Conservation (phyloP, 2,888 invertebrate genomes). For the Acanthosepion lycidas region DNA sequence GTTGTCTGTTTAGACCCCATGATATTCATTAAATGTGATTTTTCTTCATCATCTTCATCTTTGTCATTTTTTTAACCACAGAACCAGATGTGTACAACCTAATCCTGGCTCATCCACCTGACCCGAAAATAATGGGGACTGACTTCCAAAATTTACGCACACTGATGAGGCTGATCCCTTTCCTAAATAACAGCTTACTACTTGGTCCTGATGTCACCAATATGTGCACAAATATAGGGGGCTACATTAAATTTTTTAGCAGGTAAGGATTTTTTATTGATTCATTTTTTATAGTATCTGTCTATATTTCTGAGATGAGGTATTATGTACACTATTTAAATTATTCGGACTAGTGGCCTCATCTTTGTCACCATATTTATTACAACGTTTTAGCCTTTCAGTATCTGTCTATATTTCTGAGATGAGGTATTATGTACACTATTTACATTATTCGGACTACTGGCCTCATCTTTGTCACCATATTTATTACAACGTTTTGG, state of each 20-base stretch:
- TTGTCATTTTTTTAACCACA: background rate
- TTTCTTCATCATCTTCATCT: background rate
- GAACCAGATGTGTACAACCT: conserved; percentile 39
- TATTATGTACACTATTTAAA: too few relatives aligned
- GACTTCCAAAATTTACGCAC: conserved; percentile 33
- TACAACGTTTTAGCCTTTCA: too few relatives aligned
- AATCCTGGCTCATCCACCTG: conserved; percentile 4
- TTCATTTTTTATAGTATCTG: too few relatives aligned
- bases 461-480: too few relatives aligned
- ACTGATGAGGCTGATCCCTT: background rate
- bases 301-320: too few relatives aligned
- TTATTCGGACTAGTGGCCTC: too few relatives aligned
- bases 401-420: too few relatives aligned
- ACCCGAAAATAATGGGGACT: background rate
- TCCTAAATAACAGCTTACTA: background rate
- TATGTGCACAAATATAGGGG: background rate
- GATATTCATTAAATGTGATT: too few relatives aligned
- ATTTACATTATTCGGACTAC: too few relatives aligned
- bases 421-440: too few relatives aligned
- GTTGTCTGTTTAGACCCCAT: background rate
- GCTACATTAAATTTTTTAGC: background rate
- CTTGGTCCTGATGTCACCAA: conserved; percentile 46
- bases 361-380: too few relatives aligned
- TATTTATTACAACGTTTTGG: too few relatives aligned
- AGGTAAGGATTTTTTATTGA: background rate